phyloP scores from a whole-genome alignment of 2,113 vertebrate genomes.

The Scytalopus superciliaris region DNA sequence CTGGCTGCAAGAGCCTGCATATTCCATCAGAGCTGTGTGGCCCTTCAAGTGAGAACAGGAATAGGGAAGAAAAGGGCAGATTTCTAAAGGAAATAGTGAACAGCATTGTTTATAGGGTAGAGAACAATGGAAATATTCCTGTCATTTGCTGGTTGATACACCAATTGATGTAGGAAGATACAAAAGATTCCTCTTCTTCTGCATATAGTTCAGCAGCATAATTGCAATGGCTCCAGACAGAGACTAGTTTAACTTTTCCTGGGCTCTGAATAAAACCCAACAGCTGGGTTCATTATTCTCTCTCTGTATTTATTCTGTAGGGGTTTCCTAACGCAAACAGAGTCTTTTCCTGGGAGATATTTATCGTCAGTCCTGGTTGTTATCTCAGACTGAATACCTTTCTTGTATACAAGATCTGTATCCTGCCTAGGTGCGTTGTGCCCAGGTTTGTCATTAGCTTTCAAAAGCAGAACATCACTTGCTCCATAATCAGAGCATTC shows the following conservation, averaged over 20 bases:
- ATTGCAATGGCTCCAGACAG: not conserved
- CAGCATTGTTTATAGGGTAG: not conserved
- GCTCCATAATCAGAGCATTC: not conserved
- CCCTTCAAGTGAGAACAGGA: not conserved
- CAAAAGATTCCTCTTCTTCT: not conserved
- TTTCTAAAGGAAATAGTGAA: not conserved
- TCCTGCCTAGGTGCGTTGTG: not conserved
- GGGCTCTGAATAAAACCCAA: not conserved
- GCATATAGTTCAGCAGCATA: not conserved
- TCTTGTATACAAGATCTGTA: not conserved
- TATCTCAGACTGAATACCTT: not conserved
- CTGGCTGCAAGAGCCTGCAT: not conserved
- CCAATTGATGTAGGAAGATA: not conserved
- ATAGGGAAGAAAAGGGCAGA: not conserved
- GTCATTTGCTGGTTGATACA: not conserved
- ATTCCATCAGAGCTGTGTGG: accelerated
- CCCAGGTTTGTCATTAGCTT: not conserved
- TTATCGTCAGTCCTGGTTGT: not conserved
- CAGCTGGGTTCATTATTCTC: not conserved
- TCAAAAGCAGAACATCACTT: not conserved
- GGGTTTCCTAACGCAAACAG: not conserved
- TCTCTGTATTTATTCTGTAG: not conserved
- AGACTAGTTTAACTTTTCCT: not conserved
- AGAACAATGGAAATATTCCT: not conserved
- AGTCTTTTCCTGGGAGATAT: not conserved